Evolutionary conservation across 2,888 invertebrate genomes (phyloP).

Genomic region (Ophioninae sp.): DNA sequence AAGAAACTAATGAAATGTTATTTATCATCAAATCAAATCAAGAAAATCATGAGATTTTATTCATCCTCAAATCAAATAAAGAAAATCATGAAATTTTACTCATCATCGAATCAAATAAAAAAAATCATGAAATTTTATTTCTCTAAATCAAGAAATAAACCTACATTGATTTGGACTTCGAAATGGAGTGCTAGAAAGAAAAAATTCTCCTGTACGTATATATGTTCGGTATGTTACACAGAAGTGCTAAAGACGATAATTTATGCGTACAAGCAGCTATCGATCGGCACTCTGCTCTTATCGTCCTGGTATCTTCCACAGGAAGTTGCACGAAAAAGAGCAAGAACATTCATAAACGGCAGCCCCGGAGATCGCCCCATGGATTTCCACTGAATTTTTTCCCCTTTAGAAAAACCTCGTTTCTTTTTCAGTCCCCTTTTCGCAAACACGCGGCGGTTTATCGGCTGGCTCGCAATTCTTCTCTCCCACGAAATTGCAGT

Average conservation of each 20-base stretch:
- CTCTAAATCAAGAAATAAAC: too few relatives aligned
- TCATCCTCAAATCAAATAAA: too few relatives aligned
- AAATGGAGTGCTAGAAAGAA: too few relatives aligned
- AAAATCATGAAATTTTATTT: too few relatives aligned
- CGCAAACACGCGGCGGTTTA: constrained; percentile 52
- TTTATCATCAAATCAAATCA: too few relatives aligned
- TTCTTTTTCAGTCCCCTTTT: constrained; percentile 30
- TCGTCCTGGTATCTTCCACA: constrained; percentile 48
- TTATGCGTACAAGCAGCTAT: constrained; percentile 47
- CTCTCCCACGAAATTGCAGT: constrained; percentile 22
- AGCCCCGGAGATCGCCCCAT: constrained; percentile 9
- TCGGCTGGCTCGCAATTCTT: constrained; percentile 27
- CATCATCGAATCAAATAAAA: too few relatives aligned
- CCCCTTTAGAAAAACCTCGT: neutral
- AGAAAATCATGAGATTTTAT: too few relatives aligned
- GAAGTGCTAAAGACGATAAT: constrained; percentile 56
- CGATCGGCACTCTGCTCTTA: constrained; percentile 49
- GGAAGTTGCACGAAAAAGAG: neutral
- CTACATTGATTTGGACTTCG: neutral
- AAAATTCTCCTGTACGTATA: neutral
- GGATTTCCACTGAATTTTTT: constrained; percentile 32
- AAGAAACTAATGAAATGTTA: too few relatives aligned
- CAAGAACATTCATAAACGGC: constrained; percentile 16
- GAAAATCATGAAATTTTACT: too few relatives aligned
- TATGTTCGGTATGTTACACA: neutral